Conservation (phyloP, 2,888 invertebrate genomes). For the Rhopalosiphum nymphaeae region DNA sequence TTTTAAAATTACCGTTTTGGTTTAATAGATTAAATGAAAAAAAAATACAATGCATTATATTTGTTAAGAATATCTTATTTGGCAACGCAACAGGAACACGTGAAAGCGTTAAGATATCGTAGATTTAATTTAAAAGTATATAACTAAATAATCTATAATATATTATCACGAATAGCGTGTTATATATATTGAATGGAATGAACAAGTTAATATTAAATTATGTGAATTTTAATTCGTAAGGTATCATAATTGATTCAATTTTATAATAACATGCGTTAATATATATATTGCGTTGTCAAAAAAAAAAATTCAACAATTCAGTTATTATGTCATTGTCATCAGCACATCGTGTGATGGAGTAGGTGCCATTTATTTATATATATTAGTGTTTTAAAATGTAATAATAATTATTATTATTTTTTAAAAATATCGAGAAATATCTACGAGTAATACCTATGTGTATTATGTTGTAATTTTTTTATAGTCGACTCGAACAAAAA, state of each 20-base stretch:
- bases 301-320: background rate
- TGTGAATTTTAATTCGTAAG: background rate
- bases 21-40: background rate
- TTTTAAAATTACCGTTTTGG: background rate
- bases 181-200: background rate
- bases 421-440: too few species aligned
- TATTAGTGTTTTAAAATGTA: background rate
- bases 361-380: background rate
- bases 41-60: background rate
- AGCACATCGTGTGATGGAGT: background rate
- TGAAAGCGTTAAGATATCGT: background rate
- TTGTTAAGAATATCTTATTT: background rate
- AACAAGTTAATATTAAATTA: background rate
- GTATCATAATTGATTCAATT: background rate
- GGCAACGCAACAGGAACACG: background rate
- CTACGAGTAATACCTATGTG: background rate
- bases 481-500: background rate
- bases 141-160: background rate
- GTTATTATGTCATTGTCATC: background rate
- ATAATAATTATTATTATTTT: too few species aligned
- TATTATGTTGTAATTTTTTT: background rate
- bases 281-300: background rate
- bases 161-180: background rate
- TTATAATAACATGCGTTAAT: background rate
- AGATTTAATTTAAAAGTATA: background rate